Conservation (phyloP, 2,797 vertebrate species). For the Ficedula albicollis region DNA sequence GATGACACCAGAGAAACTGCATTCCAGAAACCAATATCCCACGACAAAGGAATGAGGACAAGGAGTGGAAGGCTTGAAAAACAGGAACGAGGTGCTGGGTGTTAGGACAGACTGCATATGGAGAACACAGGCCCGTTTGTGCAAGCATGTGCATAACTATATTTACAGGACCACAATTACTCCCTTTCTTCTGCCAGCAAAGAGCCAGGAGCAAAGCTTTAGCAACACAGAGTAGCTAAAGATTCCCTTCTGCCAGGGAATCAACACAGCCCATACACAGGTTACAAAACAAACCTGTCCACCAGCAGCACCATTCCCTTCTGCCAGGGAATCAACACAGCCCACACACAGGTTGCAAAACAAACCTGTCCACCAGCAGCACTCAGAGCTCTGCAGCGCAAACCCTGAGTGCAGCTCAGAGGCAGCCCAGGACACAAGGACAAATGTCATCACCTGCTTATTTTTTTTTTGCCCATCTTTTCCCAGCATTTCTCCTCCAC, state of each 20-base stretch:
- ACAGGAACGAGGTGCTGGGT: constrained; percentile 56
- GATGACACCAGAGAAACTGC: constrained; percentile 74
- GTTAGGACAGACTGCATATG: constrained; percentile 24
- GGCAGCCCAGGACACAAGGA: neutral
- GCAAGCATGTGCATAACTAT: constrained; percentile 60
- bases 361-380: constrained; percentile 28
- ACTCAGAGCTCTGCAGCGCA: neutral
- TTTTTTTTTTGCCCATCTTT: neutral
- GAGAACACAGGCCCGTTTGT: constrained; percentile 39
- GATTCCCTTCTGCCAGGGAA: constrained; percentile 27
- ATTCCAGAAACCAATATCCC: constrained; percentile 71
- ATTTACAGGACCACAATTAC: constrained; percentile 61
- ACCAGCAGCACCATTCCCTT: constrained; percentile 29
- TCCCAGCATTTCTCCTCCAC: neutral
- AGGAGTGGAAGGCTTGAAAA: constrained; percentile 63
- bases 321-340: neutral
- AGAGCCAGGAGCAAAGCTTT: constrained; percentile 56
- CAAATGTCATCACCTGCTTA: neutral
- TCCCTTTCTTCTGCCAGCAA: constrained; percentile 50
- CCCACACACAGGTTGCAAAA: constrained; percentile 53
- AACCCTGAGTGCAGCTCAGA: neutral
- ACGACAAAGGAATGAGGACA: constrained; percentile 70
- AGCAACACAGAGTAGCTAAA: constrained; percentile 2
- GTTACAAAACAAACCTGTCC: constrained; percentile 45
- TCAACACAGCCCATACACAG: constrained; percentile 3